These are phyloP conservation scores for Paraescarpia echinospica DNA, from an alignment of 1,140 invertebrate genomes.

Conservation along the genomic window DNA sequence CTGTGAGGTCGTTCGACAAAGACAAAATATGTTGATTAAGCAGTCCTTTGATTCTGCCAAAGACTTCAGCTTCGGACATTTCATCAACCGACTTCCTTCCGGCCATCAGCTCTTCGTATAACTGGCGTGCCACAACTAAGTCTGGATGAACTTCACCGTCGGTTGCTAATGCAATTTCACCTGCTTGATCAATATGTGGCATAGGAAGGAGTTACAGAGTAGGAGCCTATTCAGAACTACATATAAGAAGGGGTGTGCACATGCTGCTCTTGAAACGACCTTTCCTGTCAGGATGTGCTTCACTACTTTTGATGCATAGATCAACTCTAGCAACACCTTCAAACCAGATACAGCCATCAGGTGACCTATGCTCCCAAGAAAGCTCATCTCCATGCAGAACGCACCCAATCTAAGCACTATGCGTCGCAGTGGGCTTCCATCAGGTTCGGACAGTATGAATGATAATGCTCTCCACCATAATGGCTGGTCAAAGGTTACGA, in stretches of 20 bases:
- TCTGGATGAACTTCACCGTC: background rate
- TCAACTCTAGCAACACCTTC: constrained; percentile 25
- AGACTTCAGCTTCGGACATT: too few species aligned
- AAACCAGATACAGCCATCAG: constrained; percentile 27
- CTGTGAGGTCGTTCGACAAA: background rate
- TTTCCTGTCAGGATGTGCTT: constrained; percentile 29
- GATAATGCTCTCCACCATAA: too few species aligned
- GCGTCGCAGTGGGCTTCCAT: background rate
- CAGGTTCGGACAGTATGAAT: background rate
- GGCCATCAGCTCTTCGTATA: background rate
- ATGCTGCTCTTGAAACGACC: constrained; percentile 23
- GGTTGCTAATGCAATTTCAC: background rate
- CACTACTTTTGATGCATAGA: constrained; percentile 26
- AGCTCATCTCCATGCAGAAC: constrained; percentile 28
- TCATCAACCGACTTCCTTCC: background rate
- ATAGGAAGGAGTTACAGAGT: background rate
- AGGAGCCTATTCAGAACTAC: background rate
- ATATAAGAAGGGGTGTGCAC: background rate
- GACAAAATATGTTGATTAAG: too few species aligned
- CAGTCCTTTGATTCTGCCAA: too few species aligned
- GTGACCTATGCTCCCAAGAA: constrained; percentile 11
- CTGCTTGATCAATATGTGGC: background rate
- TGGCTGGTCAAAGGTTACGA: too few species aligned
- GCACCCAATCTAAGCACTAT: background rate
- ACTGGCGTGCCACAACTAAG: background rate